A percentile compares a stretch with the other conserved stretches of the same genome.
These are phyloP conservation scores for Scalopus aquaticus DNA, from an alignment of 2,113 vertebrate genomes.

Conservation along the genomic window DNA sequence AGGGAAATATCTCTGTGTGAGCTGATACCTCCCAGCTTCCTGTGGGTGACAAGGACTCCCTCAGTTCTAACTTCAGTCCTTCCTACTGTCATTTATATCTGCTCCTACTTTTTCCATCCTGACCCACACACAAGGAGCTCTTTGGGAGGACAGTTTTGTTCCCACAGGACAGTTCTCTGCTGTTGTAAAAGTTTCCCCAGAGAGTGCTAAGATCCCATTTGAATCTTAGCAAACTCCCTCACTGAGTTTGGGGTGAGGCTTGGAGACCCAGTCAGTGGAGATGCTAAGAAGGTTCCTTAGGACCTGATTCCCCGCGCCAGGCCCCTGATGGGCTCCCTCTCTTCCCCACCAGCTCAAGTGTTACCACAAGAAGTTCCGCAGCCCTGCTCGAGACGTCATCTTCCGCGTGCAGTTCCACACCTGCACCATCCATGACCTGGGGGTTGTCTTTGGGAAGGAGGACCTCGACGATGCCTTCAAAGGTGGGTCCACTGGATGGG, in stretches of 20 bases:
- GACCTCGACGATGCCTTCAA: slow-evolving; percentile 97
- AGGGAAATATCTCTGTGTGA: not conserved
- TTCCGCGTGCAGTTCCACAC: slow-evolving; percentile 99
- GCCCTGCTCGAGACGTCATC: slow-evolving; percentile 93
- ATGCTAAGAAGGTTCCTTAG: not conserved
- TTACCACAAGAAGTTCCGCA: slow-evolving; percentile 97
- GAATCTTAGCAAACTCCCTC: no score
- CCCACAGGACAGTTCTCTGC: not conserved
- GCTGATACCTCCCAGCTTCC: not conserved
- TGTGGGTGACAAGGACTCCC: not conserved
- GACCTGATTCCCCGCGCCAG: not conserved
- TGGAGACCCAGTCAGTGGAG: not conserved
- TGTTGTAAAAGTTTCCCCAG: slow-evolving; percentile 5
- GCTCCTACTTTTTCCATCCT: not conserved
- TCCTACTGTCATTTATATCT: not conserved
- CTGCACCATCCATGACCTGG: slow-evolving; percentile 95
- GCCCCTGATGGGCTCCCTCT: not conserved
- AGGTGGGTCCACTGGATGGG: slow-evolving; percentile 84
- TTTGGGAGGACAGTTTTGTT: not conserved
- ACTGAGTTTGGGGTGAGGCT: not conserved
- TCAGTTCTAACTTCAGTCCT: not conserved
- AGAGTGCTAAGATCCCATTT: no score
- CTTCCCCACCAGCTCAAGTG: slow-evolving; percentile 91
- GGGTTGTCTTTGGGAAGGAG: slow-evolving; percentile 94
- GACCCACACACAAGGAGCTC: not conserved